Conservation (phyloP, 2,797 vertebrate genomes). For the Girardinus metallicus region DNA sequence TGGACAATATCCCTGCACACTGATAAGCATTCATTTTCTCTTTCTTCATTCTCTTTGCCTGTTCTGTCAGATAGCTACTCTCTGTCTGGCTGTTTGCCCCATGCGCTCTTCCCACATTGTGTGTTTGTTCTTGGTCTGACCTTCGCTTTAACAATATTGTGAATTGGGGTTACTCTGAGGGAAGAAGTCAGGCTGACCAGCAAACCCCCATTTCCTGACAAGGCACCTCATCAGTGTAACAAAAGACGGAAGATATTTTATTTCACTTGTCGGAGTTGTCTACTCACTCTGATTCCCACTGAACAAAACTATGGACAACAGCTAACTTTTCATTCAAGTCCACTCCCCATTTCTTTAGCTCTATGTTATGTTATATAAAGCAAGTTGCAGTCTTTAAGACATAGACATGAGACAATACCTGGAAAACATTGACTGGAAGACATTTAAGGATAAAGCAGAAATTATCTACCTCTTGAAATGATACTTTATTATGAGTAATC, state of each 20-base stretch:
- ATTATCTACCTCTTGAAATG: not conserved
- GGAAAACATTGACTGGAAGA: not conserved
- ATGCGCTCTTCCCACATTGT: conserved; percentile 36
- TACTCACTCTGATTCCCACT: conserved; percentile 35
- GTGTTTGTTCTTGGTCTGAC: conserved; percentile 54
- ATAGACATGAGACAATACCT: not conserved
- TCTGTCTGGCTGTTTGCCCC: conserved; percentile 29
- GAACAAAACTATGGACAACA: conserved; percentile 20
- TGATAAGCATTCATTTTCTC: conserved; percentile 20
- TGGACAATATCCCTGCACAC: conserved; percentile 19
- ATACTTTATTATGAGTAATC: not conserved
- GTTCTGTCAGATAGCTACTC: conserved; percentile 30
- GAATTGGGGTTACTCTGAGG: conserved; percentile 71
- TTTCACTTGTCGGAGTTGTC: conserved; percentile 36
- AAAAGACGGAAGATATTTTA: conserved; percentile 66
- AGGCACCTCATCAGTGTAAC: conserved; percentile 64
- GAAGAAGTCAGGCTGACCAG: conserved; percentile 62
- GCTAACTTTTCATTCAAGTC: not conserved
- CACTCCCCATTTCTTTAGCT: conserved; percentile 4
- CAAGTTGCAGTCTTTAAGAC: not conserved
- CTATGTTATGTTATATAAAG: not conserved
- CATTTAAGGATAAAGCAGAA: not conserved
- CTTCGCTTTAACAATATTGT: conserved; percentile 74
- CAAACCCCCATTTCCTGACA: conserved; percentile 72
- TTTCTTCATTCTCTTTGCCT: conserved; percentile 26